Evolutionary conservation across 92 coral and sea anemone species (phyloP), one percentile per base, ranked within the genome.

Genomic region (Isaurus tuberculatus): DNA sequence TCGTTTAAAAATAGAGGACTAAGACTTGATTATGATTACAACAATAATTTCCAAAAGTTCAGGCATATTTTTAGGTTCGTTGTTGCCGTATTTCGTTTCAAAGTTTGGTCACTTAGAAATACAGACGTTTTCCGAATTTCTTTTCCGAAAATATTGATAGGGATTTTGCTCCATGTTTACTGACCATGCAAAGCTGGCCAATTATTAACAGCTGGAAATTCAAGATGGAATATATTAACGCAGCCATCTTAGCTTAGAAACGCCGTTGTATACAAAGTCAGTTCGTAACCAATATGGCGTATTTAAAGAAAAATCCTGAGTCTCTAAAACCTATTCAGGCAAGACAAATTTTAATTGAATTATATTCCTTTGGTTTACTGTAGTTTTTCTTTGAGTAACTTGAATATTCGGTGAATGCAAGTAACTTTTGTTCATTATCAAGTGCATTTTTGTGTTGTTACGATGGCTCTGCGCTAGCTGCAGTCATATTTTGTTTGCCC

Each of bases 251-350:
- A 89, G 46, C 85, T 72, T 89, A 27, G 71, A 89, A 89, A 73
- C 72, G 61, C 53, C 53, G 31, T 63, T 80, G 86, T 81, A 64
- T 89, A 70, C 43, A 72, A 31, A 55, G 37, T 63, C 25, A 42
- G 64, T 30, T 43, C 32, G 85, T 53, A 88, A 89, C 88, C 98
- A 93, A 93, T 80, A 96, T 96, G 99, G 99, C 99, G 93, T 90
- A 95, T 85, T 77, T 96, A 60, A 96, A 96, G 91, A 96, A 96
- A 85, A 96, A 96, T 80, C 99, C 99, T 9, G 99, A 96, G 7
- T 95, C 99, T 19, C 89, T 66, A 15, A 94, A 86, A 83, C 96
- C 95, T 3, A 65, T 96, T 13, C 99, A 96, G 99, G 99, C 99
- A 94, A 92, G 94, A 83, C n/a, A n/a, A n/a, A n/a, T n/a, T n/a